A percentile compares a stretch with the other conserved stretches of the same genome.
Conservation (phyloP, 2,797 vertebrate genomes). For the Streptopelia turtur region DNA sequence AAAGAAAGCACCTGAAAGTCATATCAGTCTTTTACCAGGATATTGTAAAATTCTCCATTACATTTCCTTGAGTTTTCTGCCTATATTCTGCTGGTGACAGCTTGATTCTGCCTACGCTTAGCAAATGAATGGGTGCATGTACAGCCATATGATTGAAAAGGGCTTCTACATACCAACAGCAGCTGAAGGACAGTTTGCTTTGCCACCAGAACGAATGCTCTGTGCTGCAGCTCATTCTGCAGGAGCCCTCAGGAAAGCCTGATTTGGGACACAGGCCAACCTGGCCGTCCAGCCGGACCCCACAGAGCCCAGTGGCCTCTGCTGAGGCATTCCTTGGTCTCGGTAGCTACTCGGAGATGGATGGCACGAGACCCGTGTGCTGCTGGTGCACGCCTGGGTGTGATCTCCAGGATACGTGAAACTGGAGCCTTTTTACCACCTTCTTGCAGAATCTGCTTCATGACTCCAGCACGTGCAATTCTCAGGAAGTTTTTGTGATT, state of each 20-base stretch:
- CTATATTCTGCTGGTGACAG: conserved; percentile 20
- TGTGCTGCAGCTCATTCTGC: background rate
- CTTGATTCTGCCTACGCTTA: conserved; percentile 31
- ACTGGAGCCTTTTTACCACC: background rate
- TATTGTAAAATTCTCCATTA: background rate
- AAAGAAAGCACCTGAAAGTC: conserved; percentile 6
- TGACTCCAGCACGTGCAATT: background rate
- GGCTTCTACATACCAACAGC: background rate
- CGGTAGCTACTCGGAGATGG: background rate
- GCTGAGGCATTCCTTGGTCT: background rate
- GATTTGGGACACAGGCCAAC: background rate
- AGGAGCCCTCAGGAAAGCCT: background rate
- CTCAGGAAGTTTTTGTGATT: conserved; percentile 37
- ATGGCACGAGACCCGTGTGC: background rate
- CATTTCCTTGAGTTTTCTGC: conserved; percentile 1
- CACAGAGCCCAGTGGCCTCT: background rate
- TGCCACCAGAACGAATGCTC: background rate
- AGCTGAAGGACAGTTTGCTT: conserved; percentile 19
- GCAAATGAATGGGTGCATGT: background rate
- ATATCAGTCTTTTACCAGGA: background rate
- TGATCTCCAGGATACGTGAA: background rate
- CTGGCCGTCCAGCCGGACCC: fast-evolving
- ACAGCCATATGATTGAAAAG: background rate
- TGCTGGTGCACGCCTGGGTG: background rate
- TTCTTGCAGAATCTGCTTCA: background rate